Conservation (phyloP, 2,113 vertebrate genomes). For the Siniperca chuatsi region DNA sequence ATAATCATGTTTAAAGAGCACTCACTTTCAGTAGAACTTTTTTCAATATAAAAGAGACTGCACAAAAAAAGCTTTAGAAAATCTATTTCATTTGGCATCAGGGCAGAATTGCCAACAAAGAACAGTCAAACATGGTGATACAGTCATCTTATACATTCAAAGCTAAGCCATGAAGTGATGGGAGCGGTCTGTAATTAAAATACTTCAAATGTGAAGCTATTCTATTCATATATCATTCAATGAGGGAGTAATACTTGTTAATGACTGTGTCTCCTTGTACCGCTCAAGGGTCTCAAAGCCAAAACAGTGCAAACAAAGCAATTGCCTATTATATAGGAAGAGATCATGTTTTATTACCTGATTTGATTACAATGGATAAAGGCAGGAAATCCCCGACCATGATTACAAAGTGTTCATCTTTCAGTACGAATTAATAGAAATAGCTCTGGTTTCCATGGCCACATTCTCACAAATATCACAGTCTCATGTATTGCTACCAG, state of each 20-base stretch:
- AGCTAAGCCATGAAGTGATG: neutral
- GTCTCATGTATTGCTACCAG: neutral
- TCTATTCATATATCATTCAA: conserved; percentile 44
- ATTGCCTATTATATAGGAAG: conserved; percentile 29
- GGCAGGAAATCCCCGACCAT: conserved; percentile 40
- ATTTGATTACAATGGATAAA: conserved; percentile 39
- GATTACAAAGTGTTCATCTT: conserved; percentile 41
- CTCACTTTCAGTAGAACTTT: neutral
- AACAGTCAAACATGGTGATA: neutral
- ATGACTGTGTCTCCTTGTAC: conserved; percentile 23
- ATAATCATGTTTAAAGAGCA: conserved; percentile 30
- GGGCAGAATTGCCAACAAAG: neutral
- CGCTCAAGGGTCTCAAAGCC: neutral
- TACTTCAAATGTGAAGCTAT: conserved; percentile 31
- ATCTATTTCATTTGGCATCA: conserved; percentile 14
- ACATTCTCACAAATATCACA: conserved; percentile 43
- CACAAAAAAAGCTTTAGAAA: conserved; percentile 9
- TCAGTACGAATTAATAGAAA: conserved; percentile 27
- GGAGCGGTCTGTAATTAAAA: conserved; percentile 43
- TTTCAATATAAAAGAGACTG: conserved; percentile 1
- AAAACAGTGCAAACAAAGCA: conserved; percentile 47
- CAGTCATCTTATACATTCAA: neutral
- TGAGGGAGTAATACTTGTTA: conserved; percentile 22
- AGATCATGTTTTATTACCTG: conserved; percentile 19
- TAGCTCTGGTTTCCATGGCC: neutral